Evolutionary conservation across 2,797 vertebrate genomes (phyloP).

Genomic region (Triplophysa yarkandensis): DNA sequence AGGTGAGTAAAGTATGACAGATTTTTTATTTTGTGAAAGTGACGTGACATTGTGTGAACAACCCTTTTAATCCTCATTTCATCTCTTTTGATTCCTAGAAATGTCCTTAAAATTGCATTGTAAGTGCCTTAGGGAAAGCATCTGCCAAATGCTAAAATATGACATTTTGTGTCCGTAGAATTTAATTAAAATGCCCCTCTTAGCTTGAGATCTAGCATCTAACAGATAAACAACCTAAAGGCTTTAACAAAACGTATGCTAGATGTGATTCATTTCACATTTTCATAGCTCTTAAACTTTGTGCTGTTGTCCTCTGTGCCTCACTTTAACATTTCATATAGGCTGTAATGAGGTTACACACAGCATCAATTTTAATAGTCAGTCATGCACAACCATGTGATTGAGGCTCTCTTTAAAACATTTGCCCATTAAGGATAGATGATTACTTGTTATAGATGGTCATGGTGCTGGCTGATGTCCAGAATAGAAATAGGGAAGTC

Average conservation of each 20-base stretch:
- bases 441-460: conserved; percentile 57
- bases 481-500: conserved; percentile 31
- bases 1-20: too few relatives aligned
- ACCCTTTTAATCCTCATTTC: too few relatives aligned
- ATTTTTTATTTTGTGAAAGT: too few relatives aligned
- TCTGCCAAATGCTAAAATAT: neutral
- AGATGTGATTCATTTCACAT: neutral
- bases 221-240: conserved; percentile 1
- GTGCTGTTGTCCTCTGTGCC: neutral
- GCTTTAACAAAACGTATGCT: conserved; percentile 11
- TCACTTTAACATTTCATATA: conserved; percentile 40
- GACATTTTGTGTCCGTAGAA: neutral
- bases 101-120: neutral
- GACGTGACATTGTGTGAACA: too few relatives aligned
- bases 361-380: conserved; percentile 59
- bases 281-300: conserved; percentile 4
- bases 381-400: conserved; percentile 28
- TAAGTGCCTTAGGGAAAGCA: neutral
- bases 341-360: conserved; percentile 51
- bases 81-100: neutral
- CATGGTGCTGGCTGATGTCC: conserved; percentile 52
- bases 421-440: conserved; percentile 57
- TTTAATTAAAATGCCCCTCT: conserved; percentile 7
- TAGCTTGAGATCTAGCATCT: neutral
- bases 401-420: conserved; percentile 44